A percentile compares a stretch with the other conserved stretches of the same genome.
Evolutionary conservation across 2,113 vertebrate species (phyloP).

Genomic region (Erythrolamprus reginae): DNA sequence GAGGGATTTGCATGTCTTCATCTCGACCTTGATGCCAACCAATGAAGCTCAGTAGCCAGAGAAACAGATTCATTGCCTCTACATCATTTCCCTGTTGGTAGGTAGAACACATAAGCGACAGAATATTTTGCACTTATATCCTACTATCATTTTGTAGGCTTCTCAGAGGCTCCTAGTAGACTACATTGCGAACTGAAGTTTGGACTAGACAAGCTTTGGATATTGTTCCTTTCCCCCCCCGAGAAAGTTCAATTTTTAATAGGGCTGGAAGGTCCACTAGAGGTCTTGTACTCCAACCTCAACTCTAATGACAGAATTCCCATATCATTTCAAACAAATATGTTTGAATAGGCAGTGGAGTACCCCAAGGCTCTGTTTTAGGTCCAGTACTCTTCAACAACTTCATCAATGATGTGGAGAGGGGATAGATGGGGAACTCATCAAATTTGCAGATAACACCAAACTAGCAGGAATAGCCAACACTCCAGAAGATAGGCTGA

Average conservation of each 20-base stretch:
- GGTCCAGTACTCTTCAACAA: too few species aligned
- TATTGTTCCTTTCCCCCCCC: not conserved
- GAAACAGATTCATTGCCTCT: not conserved
- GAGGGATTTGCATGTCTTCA: not conserved
- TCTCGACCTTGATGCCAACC: not conserved
- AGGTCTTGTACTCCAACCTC: not conserved
- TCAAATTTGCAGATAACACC: too few species aligned
- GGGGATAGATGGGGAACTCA: too few species aligned
- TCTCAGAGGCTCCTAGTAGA: not conserved
- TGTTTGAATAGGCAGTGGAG: too few species aligned
- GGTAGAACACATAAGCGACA: not conserved
- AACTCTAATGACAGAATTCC: not conserved
- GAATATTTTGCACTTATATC: not conserved
- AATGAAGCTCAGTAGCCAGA: not conserved
- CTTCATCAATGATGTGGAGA: too few species aligned
- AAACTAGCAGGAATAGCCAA: too few species aligned
- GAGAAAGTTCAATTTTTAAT: not conserved
- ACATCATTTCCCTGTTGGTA: not conserved
- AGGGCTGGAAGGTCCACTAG: not conserved
- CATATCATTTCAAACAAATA: not conserved
- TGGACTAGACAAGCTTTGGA: not conserved
- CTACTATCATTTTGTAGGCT: not conserved
- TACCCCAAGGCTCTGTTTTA: too few species aligned
- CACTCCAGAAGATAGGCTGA: too few species aligned
- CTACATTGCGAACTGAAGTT: not conserved